These are phyloP conservation scores for Knipowitschia caucasica DNA, from an alignment of 2,797 vertebrate genomes.

Conservation along the genomic window DNA sequence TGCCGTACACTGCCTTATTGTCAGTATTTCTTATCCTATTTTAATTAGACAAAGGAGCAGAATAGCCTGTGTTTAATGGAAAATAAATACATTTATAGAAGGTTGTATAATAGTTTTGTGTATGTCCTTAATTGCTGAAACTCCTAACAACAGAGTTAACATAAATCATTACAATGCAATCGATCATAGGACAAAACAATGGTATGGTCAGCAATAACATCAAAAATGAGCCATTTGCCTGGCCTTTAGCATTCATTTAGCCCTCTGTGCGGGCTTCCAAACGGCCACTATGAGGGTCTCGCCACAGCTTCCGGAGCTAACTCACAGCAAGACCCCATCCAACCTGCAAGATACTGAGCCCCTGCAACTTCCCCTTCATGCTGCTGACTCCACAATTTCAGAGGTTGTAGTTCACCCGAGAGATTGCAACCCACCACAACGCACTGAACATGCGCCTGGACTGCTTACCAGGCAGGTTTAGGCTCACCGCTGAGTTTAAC, in stretches of 20 bases:
- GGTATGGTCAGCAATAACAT: constrained; percentile 32
- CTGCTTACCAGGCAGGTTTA: constrained; percentile 67
- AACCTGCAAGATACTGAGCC: constrained; percentile 50
- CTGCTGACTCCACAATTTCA: constrained; percentile 71
- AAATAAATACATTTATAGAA: too few species aligned
- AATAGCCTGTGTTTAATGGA: too few species aligned
- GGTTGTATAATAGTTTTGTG: too few species aligned
- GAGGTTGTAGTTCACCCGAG: constrained; percentile 72
- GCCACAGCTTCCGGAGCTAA: constrained; percentile 64
- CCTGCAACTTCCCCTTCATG: constrained; percentile 50
- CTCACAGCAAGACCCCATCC: constrained; percentile 66
- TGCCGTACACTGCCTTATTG: too few species aligned
- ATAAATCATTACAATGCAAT: constrained; percentile 50
- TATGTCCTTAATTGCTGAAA: background rate
- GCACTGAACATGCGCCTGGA: constrained; percentile 56
- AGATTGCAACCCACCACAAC: constrained; percentile 61
- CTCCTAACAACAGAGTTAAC: constrained; percentile 37
- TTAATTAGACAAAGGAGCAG: too few species aligned
- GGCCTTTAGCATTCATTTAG: constrained; percentile 60
- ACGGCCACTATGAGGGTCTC: constrained; percentile 69
- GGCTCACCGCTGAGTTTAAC: constrained; percentile 54
- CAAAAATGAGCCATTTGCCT: constrained; percentile 55
- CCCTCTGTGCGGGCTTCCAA: constrained; percentile 39
- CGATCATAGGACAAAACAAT: constrained; percentile 35
- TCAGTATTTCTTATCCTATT: too few species aligned